These are phyloP conservation scores for Genyomyrus donnyi DNA, from an alignment of 2,113 vertebrate species.

Conservation along the genomic window DNA sequence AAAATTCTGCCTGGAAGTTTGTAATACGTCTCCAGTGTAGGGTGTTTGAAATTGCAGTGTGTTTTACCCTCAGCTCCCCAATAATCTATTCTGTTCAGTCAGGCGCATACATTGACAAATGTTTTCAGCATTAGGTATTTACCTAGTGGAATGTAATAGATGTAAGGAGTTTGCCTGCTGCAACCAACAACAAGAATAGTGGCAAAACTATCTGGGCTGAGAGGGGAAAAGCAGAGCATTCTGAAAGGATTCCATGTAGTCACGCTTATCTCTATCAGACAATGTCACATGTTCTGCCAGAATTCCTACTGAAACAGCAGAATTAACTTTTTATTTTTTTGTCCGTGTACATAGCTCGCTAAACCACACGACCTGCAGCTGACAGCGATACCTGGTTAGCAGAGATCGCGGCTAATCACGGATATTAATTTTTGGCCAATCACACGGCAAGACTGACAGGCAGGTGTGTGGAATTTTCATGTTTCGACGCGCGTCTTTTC, in stretches of 20 bases:
- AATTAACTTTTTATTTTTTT: neutral
- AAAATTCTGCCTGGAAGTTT: constrained; percentile 41
- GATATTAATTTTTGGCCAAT: constrained; percentile 10
- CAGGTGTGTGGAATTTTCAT: neutral
- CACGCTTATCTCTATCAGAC: constrained; percentile 7
- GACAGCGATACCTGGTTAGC: neutral
- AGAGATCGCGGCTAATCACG: neutral
- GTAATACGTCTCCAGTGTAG: constrained; percentile 56
- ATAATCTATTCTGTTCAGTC: constrained; percentile 67
- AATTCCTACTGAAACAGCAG: constrained; percentile 13
- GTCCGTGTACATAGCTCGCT: neutral
- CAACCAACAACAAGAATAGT: constrained; percentile 55
- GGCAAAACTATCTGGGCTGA: constrained; percentile 52
- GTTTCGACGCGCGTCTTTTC: neutral
- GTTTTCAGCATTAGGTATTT: constrained; percentile 65
- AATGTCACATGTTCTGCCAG: neutral
- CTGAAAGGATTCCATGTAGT: constrained; percentile 48
- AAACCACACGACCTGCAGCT: neutral
- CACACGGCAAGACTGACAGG: constrained; percentile 12
- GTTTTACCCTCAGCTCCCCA: constrained; percentile 60
- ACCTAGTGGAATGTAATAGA: constrained; percentile 67
- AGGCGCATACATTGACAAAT: constrained; percentile 68
- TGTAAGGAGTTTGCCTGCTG: constrained; percentile 59
- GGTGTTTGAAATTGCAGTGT: constrained; percentile 61
- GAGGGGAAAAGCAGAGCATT: constrained; percentile 43